Conservation (phyloP, 2,888 invertebrate genomes). For the Tenthredo livida region DNA sequence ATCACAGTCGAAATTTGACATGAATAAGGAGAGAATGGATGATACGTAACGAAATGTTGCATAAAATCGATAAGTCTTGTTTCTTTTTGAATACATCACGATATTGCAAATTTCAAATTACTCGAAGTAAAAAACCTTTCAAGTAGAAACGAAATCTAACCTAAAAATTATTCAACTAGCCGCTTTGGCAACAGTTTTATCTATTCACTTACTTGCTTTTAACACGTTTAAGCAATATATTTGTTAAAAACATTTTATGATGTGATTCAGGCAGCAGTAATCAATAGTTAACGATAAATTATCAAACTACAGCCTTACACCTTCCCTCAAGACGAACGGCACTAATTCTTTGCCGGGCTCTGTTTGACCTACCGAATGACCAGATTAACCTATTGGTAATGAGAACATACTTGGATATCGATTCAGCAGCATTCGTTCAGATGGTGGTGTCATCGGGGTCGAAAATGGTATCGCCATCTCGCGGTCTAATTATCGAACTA, state of each 20-base stretch:
- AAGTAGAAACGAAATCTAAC: conserved; percentile 24
- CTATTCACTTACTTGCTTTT: conserved; percentile 86
- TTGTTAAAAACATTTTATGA: conserved; percentile 84
- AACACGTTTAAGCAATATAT: conserved; percentile 84
- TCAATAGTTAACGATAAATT: background rate
- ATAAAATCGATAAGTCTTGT: background rate
- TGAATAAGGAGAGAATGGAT: conserved; percentile 13
- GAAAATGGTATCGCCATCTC: too few species aligned
- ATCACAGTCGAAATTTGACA: conserved; percentile 41
- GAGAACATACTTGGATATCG: conserved; percentile 1
- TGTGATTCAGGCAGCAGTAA: background rate
- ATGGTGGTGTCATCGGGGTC: too few species aligned
- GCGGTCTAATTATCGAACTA: background rate
- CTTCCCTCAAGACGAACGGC: background rate
- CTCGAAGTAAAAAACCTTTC: conserved; percentile 22
- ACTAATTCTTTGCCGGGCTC: background rate
- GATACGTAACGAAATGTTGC: conserved; percentile 30
- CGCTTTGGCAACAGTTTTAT: conserved; percentile 33
- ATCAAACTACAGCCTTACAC: background rate
- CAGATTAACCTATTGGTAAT: background rate
- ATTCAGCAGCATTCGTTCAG: background rate
- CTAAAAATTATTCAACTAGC: conserved; percentile 25
- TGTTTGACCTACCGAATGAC: background rate
- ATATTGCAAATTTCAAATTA: background rate
- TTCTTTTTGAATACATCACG: background rate